These are phyloP conservation scores for Mesoclemmys tuberculata DNA, from an alignment of 2,113 vertebrate genomes.

Conservation along the genomic window DNA sequence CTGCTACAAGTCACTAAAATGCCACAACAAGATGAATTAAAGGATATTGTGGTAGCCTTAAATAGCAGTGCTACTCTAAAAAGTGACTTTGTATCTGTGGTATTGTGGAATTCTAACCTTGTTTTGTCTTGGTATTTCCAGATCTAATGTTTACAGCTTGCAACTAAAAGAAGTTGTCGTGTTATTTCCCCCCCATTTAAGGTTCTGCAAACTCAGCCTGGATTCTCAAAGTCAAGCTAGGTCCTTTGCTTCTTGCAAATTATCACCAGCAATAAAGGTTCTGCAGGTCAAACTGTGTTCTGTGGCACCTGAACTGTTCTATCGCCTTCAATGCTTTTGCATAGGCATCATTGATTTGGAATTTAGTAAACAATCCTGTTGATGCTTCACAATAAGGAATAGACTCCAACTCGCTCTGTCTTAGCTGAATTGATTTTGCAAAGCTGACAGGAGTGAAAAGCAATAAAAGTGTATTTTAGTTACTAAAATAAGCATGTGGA, in stretches of 20 bases:
- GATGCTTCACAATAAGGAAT: not conserved
- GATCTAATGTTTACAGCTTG: not conserved
- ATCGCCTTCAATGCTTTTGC: not conserved
- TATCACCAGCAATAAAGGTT: not conserved
- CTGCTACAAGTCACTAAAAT: fast-evolving
- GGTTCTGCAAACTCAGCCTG: not conserved
- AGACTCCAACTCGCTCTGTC: not conserved
- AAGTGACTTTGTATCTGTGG: not conserved
- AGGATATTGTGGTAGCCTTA: not conserved
- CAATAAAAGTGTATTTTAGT: not conserved
- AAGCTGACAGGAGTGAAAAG: not conserved
- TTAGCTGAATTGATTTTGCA: not conserved
- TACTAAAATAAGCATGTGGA: not conserved
- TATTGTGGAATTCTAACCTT: not conserved
- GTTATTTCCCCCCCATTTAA: not conserved
- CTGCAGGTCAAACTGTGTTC: not conserved
- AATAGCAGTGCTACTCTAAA: not conserved
- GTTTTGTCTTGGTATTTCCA: not conserved
- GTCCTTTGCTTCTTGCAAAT: not conserved
- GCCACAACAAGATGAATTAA: fast-evolving
- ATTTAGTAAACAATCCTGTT: not conserved
- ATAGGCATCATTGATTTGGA: not conserved
- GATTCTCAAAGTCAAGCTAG: not conserved
- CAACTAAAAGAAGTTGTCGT: not conserved
- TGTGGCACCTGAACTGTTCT: not conserved